Conservation (phyloP, 2,888 invertebrate species). For the Yponomeuta malinellus region DNA sequence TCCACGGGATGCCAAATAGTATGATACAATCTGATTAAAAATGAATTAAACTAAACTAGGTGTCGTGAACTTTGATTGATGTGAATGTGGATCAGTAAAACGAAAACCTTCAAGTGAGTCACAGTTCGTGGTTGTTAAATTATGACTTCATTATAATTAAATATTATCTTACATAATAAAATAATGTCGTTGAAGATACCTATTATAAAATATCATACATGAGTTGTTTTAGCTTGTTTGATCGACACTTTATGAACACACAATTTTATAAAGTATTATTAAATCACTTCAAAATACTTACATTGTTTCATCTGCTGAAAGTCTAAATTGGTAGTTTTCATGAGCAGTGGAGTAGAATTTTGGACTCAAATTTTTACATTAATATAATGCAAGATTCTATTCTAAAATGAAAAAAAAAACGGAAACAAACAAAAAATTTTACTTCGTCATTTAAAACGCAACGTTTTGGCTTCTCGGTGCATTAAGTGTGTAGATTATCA, state of each 20-base stretch:
- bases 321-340: slow-evolving; percentile 29
- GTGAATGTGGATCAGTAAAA: background rate
- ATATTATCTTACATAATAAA: background rate
- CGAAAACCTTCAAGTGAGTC: background rate
- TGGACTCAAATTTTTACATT: too few relatives aligned
- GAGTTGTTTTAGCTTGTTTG: slow-evolving; percentile 21
- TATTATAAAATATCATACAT: slow-evolving; percentile 23
- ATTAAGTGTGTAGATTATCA: slow-evolving; percentile 22
- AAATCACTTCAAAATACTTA: background rate
- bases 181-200: slow-evolving; percentile 2
- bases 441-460: slow-evolving; percentile 24
- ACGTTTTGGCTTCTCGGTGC: slow-evolving; percentile 47
- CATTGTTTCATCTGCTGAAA: slow-evolving; percentile 4
- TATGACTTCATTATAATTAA: background rate
- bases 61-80: slow-evolving; percentile 25
- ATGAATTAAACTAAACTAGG: slow-evolving; percentile 30
- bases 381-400: background rate
- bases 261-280: background rate
- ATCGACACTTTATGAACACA: slow-evolving; percentile 4
- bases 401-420: background rate
- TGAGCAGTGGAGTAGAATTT: slow-evolving; percentile 37
- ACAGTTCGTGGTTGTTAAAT: background rate
- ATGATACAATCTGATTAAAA: slow-evolving; percentile 50
- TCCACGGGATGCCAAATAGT: slow-evolving; percentile 74
- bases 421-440: too few relatives aligned